Base-by-base conservation (phyloP, 1,140 invertebrate genomes). In the Pristionchus pacificus region DNA sequence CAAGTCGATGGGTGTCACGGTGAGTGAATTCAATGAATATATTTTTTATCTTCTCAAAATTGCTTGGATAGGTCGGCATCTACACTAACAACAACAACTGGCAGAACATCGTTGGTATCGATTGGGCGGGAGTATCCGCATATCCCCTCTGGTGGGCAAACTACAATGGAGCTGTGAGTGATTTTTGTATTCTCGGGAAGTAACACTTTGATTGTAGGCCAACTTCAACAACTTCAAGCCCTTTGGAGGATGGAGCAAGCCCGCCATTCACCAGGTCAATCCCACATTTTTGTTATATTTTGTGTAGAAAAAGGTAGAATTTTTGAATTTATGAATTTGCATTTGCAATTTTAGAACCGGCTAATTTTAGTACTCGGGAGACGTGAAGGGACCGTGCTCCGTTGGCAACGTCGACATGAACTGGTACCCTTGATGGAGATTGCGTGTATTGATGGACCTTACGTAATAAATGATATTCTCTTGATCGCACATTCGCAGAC, bases 41-140 rank as follows among this genome's bases (percentile, higher is more conserved):
- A 71, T 65, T 68, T 38, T 32, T 76, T 6, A n/a, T 28, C 3
- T 2, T 38, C 14, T n/a, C 19, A 73, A 29, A 2, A 70, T 29
- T 32, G 29, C n/a, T n/a, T n/a, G n/a, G n/a, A n/a, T n/a, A 70
- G 6, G 14, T 71, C 15, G 31, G 13, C 13, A 58, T 74, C 27
- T 74, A 74, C 61, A 60, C 73, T 30, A 78, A 70, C 59, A 67
- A 75, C 49, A 75, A 78, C 67, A 77, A 77, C 38, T 77, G 75
- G 75, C 28, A 74, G 65, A 62, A 58, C 38, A 77, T 77, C 60
- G 75, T 77, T 49, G 75, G 75, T 19, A 15, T 68, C 3, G 59
- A 66, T 32, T 77, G 71, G 60, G 57, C 25, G 32, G 76, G 65
- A 25, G 57, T 77, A n/a, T 66, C 55, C 25, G 57, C 60, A 32